These are phyloP conservation scores for Vipera ursinii DNA, from an alignment of 2,797 vertebrate species.

Conservation along the genomic window DNA sequence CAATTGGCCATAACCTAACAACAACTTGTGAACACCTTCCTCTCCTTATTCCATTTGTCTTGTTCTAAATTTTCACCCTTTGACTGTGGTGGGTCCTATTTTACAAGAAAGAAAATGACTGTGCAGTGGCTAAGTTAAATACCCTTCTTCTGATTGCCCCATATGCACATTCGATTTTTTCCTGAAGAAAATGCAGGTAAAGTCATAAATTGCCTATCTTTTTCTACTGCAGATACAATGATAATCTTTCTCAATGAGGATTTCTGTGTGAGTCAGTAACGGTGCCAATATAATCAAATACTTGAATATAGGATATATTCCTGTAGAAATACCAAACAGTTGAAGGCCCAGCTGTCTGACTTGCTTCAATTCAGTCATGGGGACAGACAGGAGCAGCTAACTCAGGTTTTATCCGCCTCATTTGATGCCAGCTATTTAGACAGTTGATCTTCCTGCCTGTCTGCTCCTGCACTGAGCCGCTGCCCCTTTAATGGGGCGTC, in stretches of 20 bases:
- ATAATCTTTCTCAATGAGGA: neutral
- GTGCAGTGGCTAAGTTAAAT: neutral
- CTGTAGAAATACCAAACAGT: constrained; percentile 4
- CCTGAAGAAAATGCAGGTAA: neutral
- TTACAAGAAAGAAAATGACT: neutral
- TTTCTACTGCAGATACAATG: neutral
- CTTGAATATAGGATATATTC: constrained; percentile 8
- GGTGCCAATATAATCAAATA: neutral
- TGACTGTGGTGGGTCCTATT: neutral
- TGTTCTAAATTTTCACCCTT: neutral
- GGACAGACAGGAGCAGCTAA: neutral
- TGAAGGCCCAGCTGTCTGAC: constrained; percentile 11
- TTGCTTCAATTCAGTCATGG: neutral
- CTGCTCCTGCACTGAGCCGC: neutral
- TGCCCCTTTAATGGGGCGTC: constrained; percentile 13
- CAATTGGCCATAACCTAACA: neutral
- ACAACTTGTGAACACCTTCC: neutral
- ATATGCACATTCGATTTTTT: neutral
- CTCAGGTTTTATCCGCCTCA: neutral
- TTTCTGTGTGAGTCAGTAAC: neutral
- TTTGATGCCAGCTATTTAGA: constrained; percentile 17
- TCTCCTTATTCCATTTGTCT: neutral
- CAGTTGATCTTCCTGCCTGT: neutral
- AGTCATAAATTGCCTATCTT: neutral
- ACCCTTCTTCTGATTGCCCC: neutral